phyloP scores from a whole-genome alignment of 2,797 vertebrate genomes.

The Numenius phaeopus region DNA sequence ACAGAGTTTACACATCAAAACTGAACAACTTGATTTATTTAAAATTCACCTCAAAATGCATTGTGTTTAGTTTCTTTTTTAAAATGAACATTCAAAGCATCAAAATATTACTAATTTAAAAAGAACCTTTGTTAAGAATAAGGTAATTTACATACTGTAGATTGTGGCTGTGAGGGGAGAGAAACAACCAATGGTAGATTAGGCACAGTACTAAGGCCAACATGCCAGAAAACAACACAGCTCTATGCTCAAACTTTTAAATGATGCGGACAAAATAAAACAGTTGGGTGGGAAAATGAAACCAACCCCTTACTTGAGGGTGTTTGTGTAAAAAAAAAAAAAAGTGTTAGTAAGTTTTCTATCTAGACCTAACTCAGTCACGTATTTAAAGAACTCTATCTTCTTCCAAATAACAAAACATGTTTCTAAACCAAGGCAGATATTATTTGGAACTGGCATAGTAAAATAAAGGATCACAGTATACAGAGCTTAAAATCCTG shows the following conservation, averaged over 20 bases:
- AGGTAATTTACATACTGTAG: conserved; percentile 70
- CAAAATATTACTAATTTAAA: conserved; percentile 76
- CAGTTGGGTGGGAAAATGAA: background rate
- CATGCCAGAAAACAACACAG: conserved; percentile 56
- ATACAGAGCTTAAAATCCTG: conserved; percentile 77
- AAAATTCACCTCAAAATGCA: conserved; percentile 81
- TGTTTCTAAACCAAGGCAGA: conserved; percentile 64
- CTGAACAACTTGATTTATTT: conserved; percentile 79
- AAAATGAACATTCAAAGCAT: conserved; percentile 78
- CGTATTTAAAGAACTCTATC: conserved; percentile 52
- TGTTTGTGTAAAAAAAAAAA: background rate
- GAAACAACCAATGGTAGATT: conserved; percentile 30
- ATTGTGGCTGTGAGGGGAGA: conserved; percentile 38
- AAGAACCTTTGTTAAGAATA: conserved; percentile 72
- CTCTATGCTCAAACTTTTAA: conserved; percentile 46
- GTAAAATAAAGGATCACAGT: conserved; percentile 79
- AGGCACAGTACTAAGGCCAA: conserved; percentile 70
- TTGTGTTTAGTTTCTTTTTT: conserved; percentile 76
- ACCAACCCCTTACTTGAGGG: conserved; percentile 7
- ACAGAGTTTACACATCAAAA: conserved; percentile 71
- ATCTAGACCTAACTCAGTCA: conserved; percentile 55
- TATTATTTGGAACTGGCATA: conserved; percentile 68
- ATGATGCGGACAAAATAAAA: conserved; percentile 30
- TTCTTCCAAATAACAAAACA: conserved; percentile 62
- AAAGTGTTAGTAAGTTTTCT: conserved; percentile 72